Evolutionary conservation across 2,888 invertebrate genomes (phyloP), one percentile per base, ranked within the genome.

Genomic region (Schizotus pectinicornis): DNA sequence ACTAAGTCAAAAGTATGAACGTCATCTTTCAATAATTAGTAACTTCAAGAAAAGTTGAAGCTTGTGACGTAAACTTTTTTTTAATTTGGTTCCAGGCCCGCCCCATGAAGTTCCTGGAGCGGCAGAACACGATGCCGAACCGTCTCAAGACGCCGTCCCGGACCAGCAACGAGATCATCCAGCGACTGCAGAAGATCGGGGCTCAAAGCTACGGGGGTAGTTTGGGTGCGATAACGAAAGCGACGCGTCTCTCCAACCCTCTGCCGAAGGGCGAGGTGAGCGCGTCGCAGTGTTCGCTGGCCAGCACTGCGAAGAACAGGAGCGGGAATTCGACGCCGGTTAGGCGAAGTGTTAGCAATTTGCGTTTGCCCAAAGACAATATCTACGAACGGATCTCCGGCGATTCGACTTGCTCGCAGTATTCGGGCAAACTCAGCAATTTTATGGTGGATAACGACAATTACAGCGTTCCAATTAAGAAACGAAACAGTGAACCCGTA

Each of bases 131-230:
- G 6, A 45, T 67, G 39, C 65, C 65, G 2, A 41, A 53, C 11
- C 50, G 62, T 2, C 14, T 56, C 1, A 43, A 55, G 7, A 34
- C 47, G 7, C 33, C 45, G 22, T 48, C 63, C 12, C 58, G 59
- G 33, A 42, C 49, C 41, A 58, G 53, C 47, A 60, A 55, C 22
- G 66, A 63, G 9, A 69, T 77, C 13, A 73, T 76, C 7, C 68
- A 75, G 11, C 66, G 75, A 36, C 56, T 76, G n/a, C 74, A 73
- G 52, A 71, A 67, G 60, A 67, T 77, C 3, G 77, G 77, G 3
- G 76, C 71, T 1, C 74, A 74, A 52, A 67, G 70, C 1, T 77
- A 77, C 55, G 72, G 72, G 35, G 75, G 73, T 5, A 74, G 71
- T 61, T 59, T 71, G 31, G 70, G 66, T 34, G 45, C 55, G 11